These are phyloP conservation scores for Drepana arcuata DNA, from an alignment of 1,140 invertebrate genomes.

Conservation along the genomic window DNA sequence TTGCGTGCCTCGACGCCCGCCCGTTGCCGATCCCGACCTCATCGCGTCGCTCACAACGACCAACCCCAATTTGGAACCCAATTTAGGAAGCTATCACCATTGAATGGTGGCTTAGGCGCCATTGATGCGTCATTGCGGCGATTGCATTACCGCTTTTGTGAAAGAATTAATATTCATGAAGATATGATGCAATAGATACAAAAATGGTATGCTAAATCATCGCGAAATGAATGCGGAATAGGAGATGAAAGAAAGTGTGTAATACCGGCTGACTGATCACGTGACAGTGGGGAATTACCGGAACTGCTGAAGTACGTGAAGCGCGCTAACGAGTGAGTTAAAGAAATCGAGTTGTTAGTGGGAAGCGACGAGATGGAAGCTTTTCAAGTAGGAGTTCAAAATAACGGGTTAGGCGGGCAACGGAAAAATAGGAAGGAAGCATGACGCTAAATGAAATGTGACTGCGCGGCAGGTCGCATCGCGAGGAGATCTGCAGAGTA, in stretches of 20 bases:
- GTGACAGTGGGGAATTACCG: constrained; percentile 30
- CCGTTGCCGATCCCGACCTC: constrained; percentile 36
- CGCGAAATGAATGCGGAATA: constrained; percentile 35
- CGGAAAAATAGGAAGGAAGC: constrained; percentile 64
- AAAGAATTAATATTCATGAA: constrained; percentile 67
- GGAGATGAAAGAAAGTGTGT: constrained; percentile 29
- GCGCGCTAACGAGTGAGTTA: constrained; percentile 49
- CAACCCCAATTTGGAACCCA: constrained; percentile 12
- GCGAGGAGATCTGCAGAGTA: constrained; percentile 42
- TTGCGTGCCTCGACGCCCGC: constrained; percentile 20
- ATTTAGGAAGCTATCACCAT: constrained; percentile 14
- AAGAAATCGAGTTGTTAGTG: constrained; percentile 59
- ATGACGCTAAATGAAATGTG: constrained; percentile 62
- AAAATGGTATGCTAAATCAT: constrained; percentile 44
- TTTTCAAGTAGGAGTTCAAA: constrained; percentile 38
- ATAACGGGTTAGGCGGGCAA: constrained; percentile 64
- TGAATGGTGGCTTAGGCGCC: not conserved
- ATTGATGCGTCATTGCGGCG: constrained; percentile 48
- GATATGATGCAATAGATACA: constrained; percentile 53
- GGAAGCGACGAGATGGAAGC: constrained; percentile 66
- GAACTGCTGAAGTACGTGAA: constrained; percentile 58
- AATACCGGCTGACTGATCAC: constrained; percentile 30
- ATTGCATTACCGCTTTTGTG: constrained; percentile 72
- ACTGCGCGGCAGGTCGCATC: constrained; percentile 45
- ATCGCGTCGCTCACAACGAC: constrained; percentile 7